Evolutionary conservation across 1,140 invertebrate species (phyloP), one percentile per base, ranked within the genome.

Genomic region (Leptopilina boulardi): DNA sequence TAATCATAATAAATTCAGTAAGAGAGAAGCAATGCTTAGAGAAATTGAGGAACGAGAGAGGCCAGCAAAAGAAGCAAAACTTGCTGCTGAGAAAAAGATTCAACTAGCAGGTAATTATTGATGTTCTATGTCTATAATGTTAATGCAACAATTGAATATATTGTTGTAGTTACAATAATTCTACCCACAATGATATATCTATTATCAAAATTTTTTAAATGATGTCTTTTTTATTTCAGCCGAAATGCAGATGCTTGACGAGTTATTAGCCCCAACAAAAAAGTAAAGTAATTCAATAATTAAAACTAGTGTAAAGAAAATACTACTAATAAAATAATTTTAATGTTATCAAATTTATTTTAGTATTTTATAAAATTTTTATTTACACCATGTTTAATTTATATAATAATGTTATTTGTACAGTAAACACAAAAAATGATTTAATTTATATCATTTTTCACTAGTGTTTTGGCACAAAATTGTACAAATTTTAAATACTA

Each of bases 21-120:
- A 93, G 87, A 94, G 92, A 83, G 95, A 96, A 87, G 89, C 90
- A 56, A 92, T 91, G 74, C 85, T 93, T n/a, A 91, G 94, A 42
- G 95, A 93, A 86, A 91, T 93, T n/a, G 94, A 95, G 84, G 90
- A 91, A 6, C 92, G 93, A 84, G 92, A 94, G 85, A 95, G 94
- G 87, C 92, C 91, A 1, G 91, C 93, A 34, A 92, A 93, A 72
- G 95, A 96, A 86, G 94, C 92, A 6, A 94, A 95, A 88, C 79
- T 94, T 41, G 94, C 93, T 18, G 92, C 91, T 78, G 94, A 96
- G 82, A 96, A 94, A 88, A 93, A 92, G 74, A 79, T 87, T 0
- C 91, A 89, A 26, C 77, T 88, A 2, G 92, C 92, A 34, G 92
- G 92, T 93, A 89, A 84, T 34, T 26, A 73, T 66, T 26, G 21